Evolutionary conservation across 2,888 invertebrate species (phyloP).

Genomic region (Caenorhabditis angaria): DNA sequence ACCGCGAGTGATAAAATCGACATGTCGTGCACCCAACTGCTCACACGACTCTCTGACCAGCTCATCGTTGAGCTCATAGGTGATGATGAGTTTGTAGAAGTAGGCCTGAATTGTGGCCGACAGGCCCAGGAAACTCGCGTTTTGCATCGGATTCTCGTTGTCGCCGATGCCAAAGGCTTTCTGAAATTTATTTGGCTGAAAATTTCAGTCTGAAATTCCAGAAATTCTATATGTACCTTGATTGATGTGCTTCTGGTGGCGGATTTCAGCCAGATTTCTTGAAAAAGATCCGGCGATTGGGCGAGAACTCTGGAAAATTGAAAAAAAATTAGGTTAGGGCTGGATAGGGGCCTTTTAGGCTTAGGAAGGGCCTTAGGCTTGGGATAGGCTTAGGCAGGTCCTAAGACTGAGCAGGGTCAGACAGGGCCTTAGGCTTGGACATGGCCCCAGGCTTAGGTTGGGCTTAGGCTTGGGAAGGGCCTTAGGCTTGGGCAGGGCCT

Average conservation of each 20-base stretch:
- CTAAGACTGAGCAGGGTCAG: no score
- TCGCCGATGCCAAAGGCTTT: constrained; percentile 55
- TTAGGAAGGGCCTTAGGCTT: no score
- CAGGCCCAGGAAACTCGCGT: constrained; percentile 51
- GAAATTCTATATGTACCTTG: constrained; percentile 45
- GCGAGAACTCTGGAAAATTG: constrained; percentile 44
- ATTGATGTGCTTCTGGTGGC: constrained; percentile 55
- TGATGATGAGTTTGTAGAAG: constrained; percentile 53
- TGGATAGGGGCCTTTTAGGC: no score
- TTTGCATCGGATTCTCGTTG: constrained; percentile 50
- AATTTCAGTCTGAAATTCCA: not conserved
- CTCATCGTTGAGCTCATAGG: constrained; percentile 49
- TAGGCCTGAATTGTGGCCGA: constrained; percentile 54
- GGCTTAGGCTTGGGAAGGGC: no score
- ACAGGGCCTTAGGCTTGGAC: no score
- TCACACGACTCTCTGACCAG: constrained; percentile 48
- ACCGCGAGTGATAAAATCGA: constrained; percentile 58
- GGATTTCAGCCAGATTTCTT: constrained; percentile 56
- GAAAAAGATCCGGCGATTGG: constrained; percentile 54
- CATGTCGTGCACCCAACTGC: constrained; percentile 54
- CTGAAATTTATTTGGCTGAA: constrained; percentile 16
- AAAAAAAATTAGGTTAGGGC: constrained; percentile 1
- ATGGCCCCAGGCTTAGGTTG: no score
- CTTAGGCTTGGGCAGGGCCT: no score
- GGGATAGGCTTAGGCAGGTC: no score